Conservation (phyloP, 2,888 invertebrate genomes). For the Maniola hyperantus region DNA sequence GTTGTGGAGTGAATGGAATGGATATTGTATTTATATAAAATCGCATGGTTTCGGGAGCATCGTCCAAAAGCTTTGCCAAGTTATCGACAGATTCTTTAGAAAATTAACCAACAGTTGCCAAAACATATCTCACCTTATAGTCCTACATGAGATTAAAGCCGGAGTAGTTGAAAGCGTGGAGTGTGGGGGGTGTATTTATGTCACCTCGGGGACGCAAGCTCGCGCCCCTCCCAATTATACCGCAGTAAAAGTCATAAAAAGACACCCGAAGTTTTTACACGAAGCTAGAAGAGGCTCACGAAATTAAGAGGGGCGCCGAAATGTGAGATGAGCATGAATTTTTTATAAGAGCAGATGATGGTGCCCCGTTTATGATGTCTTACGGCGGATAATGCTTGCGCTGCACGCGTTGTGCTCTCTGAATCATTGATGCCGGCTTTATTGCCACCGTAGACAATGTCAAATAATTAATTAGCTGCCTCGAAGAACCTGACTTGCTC, state of each 20-base stretch:
- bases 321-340: conserved; percentile 83
- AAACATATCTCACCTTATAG: conserved; percentile 66
- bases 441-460: conserved; percentile 67
- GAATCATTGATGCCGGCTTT: conserved; percentile 78
- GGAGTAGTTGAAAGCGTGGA: conserved; percentile 66
- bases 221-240: conserved; percentile 83
- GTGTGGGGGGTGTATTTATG: conserved; percentile 78
- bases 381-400: conserved; percentile 76
- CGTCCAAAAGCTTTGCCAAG: conserved; percentile 26
- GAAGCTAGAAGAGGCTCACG: conserved; percentile 80
- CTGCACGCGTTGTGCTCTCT: conserved; percentile 75
- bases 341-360: conserved; percentile 82
- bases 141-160: conserved; percentile 79
- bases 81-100: conserved; percentile 43
- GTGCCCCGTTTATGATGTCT: conserved; percentile 82
- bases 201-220: conserved; percentile 79
- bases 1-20: too few relatives aligned
- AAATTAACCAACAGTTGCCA: conserved; percentile 57
- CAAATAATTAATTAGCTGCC: conserved; percentile 74
- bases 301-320: conserved; percentile 83
- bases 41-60: neutral
- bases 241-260: conserved; percentile 84
- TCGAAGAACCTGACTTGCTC: conserved; percentile 29
- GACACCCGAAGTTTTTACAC: conserved; percentile 83
- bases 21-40: neutral